Percentiles rank a stretch among this genome's conserved stretches.
phyloP scores from a whole-genome alignment of 2,113 vertebrate species.

The Euleptes europaea region DNA sequence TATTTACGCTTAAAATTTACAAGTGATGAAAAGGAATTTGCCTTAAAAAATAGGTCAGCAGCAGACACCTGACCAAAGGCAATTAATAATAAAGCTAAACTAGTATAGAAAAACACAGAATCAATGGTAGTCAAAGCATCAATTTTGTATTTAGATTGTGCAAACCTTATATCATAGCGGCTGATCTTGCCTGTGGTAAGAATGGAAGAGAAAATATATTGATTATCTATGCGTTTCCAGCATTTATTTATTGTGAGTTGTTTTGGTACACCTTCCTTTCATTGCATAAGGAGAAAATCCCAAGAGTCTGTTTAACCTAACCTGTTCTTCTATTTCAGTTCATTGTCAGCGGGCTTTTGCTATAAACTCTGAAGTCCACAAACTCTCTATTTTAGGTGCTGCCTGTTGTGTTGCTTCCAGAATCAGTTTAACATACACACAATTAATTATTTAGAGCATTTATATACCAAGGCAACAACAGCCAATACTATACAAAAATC shows the following conservation, averaged over 20 bases:
- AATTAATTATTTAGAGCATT: no score
- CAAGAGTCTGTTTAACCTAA: not conserved
- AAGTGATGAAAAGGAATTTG: conserved; percentile 27
- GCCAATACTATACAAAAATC: no score
- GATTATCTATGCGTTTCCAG: not conserved
- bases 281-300: not conserved
- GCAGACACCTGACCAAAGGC: conserved; percentile 20
- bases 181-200: not conserved
- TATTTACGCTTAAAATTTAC: conserved; percentile 45
- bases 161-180: not conserved
- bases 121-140: not conserved
- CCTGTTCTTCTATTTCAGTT: not conserved
- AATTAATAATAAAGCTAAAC: conserved; percentile 1
- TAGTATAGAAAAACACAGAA: not conserved
- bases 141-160: not conserved
- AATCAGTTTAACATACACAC: not conserved
- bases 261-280: not conserved
- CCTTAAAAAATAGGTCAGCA: conserved; percentile 40
- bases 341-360: not conserved
- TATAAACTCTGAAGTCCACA: not conserved
- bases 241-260: not conserved
- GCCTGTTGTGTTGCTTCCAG: not conserved
- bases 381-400: not conserved
- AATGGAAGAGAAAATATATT: not conserved
- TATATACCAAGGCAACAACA: no score